Evolutionary conservation across 2,888 invertebrate genomes (phyloP), one percentile per base, ranked within the genome.

Genomic region (Strigamia transsilvanica): DNA sequence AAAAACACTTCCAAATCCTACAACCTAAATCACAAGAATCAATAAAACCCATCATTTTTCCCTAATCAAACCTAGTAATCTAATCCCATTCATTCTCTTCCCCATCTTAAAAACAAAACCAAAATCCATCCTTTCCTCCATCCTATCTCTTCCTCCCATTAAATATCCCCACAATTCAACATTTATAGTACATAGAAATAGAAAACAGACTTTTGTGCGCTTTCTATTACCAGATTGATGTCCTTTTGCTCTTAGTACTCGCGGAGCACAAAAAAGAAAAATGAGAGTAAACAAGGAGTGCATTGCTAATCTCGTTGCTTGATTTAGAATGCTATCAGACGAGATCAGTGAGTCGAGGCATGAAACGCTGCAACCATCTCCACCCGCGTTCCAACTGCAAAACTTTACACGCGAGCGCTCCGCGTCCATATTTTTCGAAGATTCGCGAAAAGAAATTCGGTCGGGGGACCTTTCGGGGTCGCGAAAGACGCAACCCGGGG

Each of bases 241-340:
- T 66, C 23, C 18, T 66, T 66, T 66, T 66, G 61, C 61, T 66
- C 61, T 66, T 66, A 66, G 61, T 66, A 23, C n/a, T n/a, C n/a
- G n/a, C n/a, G n/a, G 0, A 66, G 21, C 1, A 3, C 6, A 23
- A 23, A 66, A 66, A 66, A 18, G 12, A 51, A 51, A 51, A 51
- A 51, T 6, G 7, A 18, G 61, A 23, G 61, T 66, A 66, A 66
- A 66, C 61, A 66, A 66, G 61, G 4, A 66, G 61, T 66, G 61
- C 61, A 66, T 66, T 66, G 61, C 61, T 66, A 66, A 66, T 66
- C 61, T 66, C 61, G 61, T 66, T 66, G 18, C 61, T 18, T 61
- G 61, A 66, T 66, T 66, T 21, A 66, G 61, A 66, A 66, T 18
- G 23, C 61, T 23, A 66, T 66, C 21, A 21, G 61, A 21, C n/a